Conservation (phyloP, 2,888 invertebrate genomes). For the Sinhomidia bicolor region DNA sequence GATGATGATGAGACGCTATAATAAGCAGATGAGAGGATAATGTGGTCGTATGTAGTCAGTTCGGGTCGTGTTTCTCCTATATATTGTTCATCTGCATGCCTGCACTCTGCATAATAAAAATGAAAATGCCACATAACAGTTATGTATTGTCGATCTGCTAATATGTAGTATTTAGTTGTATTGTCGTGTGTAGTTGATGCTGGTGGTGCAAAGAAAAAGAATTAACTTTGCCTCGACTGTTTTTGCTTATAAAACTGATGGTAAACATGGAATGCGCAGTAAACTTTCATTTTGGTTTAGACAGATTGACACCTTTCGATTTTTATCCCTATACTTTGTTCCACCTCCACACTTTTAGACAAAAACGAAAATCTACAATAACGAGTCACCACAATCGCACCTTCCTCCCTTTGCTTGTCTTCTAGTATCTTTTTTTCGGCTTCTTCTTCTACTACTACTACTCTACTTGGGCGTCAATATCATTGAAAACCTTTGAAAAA, state of each 20-base stretch:
- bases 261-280: slow-evolving; percentile 2
- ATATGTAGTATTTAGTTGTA: background rate
- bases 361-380: slow-evolving; percentile 29
- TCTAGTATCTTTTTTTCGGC: slow-evolving; percentile 25
- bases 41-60: slow-evolving; percentile 27
- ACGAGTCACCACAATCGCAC: slow-evolving; percentile 44
- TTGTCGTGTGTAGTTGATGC: slow-evolving; percentile 1
- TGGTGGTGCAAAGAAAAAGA: slow-evolving; percentile 11
- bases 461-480: slow-evolving; percentile 58
- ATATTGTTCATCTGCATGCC: slow-evolving; percentile 30
- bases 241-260: background rate
- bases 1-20: no score
- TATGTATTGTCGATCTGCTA: background rate
- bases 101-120: slow-evolving; percentile 4
- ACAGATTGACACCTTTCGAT: slow-evolving; percentile 70
- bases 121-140: background rate
- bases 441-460: slow-evolving; percentile 9
- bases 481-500: slow-evolving; percentile 34
- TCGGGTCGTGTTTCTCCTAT: slow-evolving; percentile 20
- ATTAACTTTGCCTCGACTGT: background rate
- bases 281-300: slow-evolving; percentile 38
- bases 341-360: slow-evolving; percentile 54
- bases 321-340: slow-evolving; percentile 60
- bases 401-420: background rate
- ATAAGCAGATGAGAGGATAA: no score